Evolutionary conservation across 2,797 vertebrate species (phyloP).

Genomic region (Sebastes itinus): DNA sequence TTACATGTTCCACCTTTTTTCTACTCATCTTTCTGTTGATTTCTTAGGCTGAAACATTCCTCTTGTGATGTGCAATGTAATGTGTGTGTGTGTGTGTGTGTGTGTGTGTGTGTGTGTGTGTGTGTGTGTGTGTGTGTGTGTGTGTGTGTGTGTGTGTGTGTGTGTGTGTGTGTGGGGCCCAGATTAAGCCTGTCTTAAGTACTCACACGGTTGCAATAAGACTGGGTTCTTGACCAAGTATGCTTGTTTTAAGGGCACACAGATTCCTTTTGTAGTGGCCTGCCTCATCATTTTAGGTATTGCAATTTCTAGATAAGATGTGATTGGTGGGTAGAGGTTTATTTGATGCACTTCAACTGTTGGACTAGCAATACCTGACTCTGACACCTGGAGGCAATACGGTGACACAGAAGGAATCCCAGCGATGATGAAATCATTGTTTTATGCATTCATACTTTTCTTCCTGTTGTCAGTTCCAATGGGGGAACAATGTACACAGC

Average conservation of each 20-base stretch:
- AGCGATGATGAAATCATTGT: background rate
- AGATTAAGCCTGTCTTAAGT: conserved; percentile 18
- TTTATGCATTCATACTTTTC: conserved; percentile 33
- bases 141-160: conserved; percentile 31
- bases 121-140: conserved; percentile 18
- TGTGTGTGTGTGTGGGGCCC: conserved; percentile 30
- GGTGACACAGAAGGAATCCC: conserved; percentile 31
- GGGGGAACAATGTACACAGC: conserved; percentile 49
- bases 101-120: conserved; percentile 19
- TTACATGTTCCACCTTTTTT: conserved; percentile 24
- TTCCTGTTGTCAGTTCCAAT: conserved; percentile 55
- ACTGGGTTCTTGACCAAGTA: conserved; percentile 11
- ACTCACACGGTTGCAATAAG: conserved; percentile 37
- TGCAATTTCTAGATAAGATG: background rate
- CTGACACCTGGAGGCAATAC: conserved; percentile 45
- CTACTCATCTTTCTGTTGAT: background rate
- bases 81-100: conserved; percentile 30
- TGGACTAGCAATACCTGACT: conserved; percentile 35
- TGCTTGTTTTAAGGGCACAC: conserved; percentile 31
- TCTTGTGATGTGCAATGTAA: conserved; percentile 56
- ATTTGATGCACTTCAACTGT: conserved; percentile 20
- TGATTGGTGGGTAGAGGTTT: background rate
- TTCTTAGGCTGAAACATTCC: conserved; percentile 59
- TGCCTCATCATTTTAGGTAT: conserved; percentile 26
- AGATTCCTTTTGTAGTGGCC: conserved; percentile 20